phyloP scores from a whole-genome alignment of 2,888 invertebrate species.

The Strigamia maritima region DNA sequence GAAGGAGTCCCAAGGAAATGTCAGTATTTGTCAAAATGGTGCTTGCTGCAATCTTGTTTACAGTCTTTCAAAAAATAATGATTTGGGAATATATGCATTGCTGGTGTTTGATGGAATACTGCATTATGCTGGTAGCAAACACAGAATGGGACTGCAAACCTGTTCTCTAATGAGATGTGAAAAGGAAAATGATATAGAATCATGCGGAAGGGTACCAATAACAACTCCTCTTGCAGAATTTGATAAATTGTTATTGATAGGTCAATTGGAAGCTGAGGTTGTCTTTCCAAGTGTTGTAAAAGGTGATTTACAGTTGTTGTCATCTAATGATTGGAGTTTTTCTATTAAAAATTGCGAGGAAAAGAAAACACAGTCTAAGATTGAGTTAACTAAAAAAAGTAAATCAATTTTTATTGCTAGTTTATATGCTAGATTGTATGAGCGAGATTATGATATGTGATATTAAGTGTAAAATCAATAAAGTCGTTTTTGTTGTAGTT shows the following conservation, averaged over 20 bases:
- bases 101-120: no score
- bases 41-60: constrained; percentile 46
- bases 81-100: constrained; percentile 4
- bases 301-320: no score
- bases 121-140: background rate
- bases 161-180: constrained; percentile 1
- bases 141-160: background rate
- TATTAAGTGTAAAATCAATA: no score
- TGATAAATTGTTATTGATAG: background rate
- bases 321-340: background rate
- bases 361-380: background rate
- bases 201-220: background rate
- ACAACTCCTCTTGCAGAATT: background rate
- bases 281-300: constrained; percentile 12
- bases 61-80: constrained; percentile 1
- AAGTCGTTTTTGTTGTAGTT: no score
- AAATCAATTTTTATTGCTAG: background rate
- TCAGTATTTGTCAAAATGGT: constrained; percentile 43
- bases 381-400: background rate
- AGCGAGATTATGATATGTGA: background rate
- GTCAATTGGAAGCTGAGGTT: background rate
- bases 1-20: constrained; percentile 33
- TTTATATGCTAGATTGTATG: constrained; percentile 12
- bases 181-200: background rate
- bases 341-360: background rate